phyloP scores from a whole-genome alignment of 1,140 invertebrate species.

The Diabrotica undecimpunctata region DNA sequence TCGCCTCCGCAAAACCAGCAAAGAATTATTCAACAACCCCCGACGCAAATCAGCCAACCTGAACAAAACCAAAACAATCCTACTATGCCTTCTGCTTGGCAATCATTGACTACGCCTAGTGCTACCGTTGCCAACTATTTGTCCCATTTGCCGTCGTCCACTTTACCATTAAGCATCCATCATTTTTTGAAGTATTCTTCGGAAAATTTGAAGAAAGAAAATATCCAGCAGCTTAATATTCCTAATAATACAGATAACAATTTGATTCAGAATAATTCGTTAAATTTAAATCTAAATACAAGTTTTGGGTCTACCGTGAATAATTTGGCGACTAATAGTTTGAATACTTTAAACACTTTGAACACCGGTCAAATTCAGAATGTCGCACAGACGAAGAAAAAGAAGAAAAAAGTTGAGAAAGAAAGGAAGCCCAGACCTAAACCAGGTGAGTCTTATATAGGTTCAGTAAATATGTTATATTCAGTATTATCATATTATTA shows the following conservation, averaged over 20 bases:
- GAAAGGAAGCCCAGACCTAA: slow-evolving; percentile 77
- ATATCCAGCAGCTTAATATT: slow-evolving; percentile 32
- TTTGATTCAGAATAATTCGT: slow-evolving; percentile 30
- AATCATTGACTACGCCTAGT: slow-evolving; percentile 69
- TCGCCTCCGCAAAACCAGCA: slow-evolving; percentile 20
- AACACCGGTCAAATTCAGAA: slow-evolving; percentile 34
- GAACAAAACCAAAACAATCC: slow-evolving; percentile 22
- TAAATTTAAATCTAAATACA: slow-evolving; percentile 13
- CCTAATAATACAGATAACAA: slow-evolving; percentile 45
- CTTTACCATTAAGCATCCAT: slow-evolving; percentile 72
- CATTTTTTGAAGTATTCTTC: slow-evolving; percentile 81
- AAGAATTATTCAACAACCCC: slow-evolving; percentile 22
- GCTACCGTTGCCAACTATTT: slow-evolving; percentile 79
- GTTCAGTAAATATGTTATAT: neutral
- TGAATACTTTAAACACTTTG: slow-evolving; percentile 7
- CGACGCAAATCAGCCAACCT: slow-evolving; percentile 32
- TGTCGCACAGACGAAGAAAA: slow-evolving; percentile 61
- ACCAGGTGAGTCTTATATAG: slow-evolving; percentile 50
- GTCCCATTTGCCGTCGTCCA: slow-evolving; percentile 68
- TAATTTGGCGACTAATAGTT: neutral
- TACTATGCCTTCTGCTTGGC: slow-evolving; percentile 54
- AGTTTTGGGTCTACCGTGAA: neutral
- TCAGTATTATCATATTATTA: no score
- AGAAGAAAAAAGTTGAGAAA: slow-evolving; percentile 76
- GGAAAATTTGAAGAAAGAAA: slow-evolving; percentile 70